A percentile compares a stretch with the other conserved stretches of the same genome.
Evolutionary conservation across 1,140 invertebrate genomes (phyloP).

Genomic region (Panagrolaimus sp.): DNA sequence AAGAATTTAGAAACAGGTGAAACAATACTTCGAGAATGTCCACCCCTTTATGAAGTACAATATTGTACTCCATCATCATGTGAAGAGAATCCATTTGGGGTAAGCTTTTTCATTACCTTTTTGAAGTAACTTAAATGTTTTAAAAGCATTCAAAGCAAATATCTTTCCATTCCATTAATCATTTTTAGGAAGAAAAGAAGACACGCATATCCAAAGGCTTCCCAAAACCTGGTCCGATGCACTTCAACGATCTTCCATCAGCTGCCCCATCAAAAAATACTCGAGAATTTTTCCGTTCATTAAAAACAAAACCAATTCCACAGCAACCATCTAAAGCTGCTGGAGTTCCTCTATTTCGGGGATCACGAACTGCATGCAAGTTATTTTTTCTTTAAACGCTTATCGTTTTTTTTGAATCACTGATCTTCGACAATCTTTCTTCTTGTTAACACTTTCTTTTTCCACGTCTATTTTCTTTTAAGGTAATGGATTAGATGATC

Average conservation of each 20-base stretch:
- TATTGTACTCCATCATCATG: slow-evolving; percentile 24
- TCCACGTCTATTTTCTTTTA: neutral
- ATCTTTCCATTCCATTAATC: too few species aligned
- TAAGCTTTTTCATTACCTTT: too few species aligned
- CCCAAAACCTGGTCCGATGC: neutral
- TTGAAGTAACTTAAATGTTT: too few species aligned
- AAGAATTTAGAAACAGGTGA: slow-evolving; percentile 16
- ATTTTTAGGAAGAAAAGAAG: slow-evolving; percentile 4
- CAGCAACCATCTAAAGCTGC: neutral
- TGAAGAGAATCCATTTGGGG: slow-evolving; percentile 18
- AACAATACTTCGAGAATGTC: slow-evolving; percentile 26
- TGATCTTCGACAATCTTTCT: too few species aligned
- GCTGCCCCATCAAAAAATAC: neutral
- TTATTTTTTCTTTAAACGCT: too few species aligned
- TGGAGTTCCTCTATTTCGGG: neutral
- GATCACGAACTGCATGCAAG: too few species aligned
- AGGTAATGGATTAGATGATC: neutral
- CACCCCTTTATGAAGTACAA: slow-evolving; percentile 31
- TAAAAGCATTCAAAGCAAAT: too few species aligned
- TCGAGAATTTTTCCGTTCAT: neutral
- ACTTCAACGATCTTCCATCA: neutral
- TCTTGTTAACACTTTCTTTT: neutral
- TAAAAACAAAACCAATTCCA: neutral
- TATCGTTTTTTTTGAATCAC: too few species aligned
- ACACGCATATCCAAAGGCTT: neutral